Base-by-base conservation (phyloP, 2,113 vertebrate species). In the Toxostoma redivivum region DNA sequence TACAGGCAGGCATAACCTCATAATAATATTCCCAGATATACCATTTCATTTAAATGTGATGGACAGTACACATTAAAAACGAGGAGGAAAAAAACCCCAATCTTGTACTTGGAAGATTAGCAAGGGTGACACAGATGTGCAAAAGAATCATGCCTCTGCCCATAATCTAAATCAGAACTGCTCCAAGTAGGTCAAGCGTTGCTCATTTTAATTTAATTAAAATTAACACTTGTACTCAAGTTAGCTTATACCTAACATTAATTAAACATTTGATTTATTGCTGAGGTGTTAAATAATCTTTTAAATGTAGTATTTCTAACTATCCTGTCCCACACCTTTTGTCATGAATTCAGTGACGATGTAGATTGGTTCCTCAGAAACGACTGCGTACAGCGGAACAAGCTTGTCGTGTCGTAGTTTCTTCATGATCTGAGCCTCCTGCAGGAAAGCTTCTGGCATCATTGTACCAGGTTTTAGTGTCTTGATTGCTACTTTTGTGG, bases 391-490 rank as follows among this genome's bases (percentile, higher is more conserved):
- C 0, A 99, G 98, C 1, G 99, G 99, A 93, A 99, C 99, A 91
- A 99, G 98, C 80, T 99, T 99, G 97, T 99, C 99, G 1, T 99
- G 99, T 38, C 99, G 94, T 25, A 99, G 97, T 70, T 99, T 99
- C 97, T 99, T 99, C 99, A 99, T 99, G 96, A 99, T 99, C 96
- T 99, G 99, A 69, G 99, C 99, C 97, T 99, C 99, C 79, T 99
- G 99, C 81, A 99, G 98, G 98, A 99, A 99, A 72, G 99, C 99
- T 97, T 99, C 99, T 22, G 99, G 99, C 91, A 99, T 99, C 99
- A 99, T 99, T 93, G 99, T 99, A 81, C 99, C 99, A 66, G 99
- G 98, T 83, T 99, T 99, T 88, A 99, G 97, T 60, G 99, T 99
- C 98, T 99, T 99, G 96, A 99, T 99, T 9, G 99, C 99, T 96